Evolutionary conservation across 2,113 vertebrate species (phyloP), one percentile per base, ranked within the genome.

Genomic region (Cygnus buccinator): DNA sequence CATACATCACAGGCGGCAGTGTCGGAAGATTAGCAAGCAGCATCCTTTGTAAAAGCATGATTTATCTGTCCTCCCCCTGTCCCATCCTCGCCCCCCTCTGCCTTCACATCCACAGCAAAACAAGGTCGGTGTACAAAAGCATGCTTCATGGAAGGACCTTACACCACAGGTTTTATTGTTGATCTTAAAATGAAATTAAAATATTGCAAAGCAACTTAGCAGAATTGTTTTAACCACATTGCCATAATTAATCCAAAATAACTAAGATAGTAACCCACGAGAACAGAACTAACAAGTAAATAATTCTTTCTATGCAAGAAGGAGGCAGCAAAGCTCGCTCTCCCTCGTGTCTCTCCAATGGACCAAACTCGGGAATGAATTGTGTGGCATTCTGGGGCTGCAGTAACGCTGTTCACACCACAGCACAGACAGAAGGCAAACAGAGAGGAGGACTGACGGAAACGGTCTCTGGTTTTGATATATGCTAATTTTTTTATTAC

Each of bases 1-100:
- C 74, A 82, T 80, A 90, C 71, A 87, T 95, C 92, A 84, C 72
- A 80, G 68, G 79, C 22, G 0, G 92, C 48, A 3, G 67, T 84
- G 89, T 84, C 73, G 89, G 73, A 90, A 84, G 95, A 96, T 95
- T 86, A 95, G 81, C 93, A 89, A 90, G 58, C 84, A 94, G n/a
- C 71, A 74, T 84, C 87, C 59, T 95, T 93, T 90, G 87, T 62
- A 94, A 94, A 95, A 91, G 12, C 29, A 6, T 93, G 88, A 92
- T 93, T 96, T 88, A 85, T 90, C 80, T 82, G 68, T 46, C 68
- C 44, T 81, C 76, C 35, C 44, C 46, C 87, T 46, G n/a, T 62
- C 84, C 92, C 14, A 3, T 73, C 78, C 54, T 82, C 50, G 0
- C 71, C 65, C 55, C 43, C 52, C 46, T 33, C 68, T 55, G 58